Conservation (phyloP, 2,797 vertebrate species). For the Hippocampus kuda region DNA sequence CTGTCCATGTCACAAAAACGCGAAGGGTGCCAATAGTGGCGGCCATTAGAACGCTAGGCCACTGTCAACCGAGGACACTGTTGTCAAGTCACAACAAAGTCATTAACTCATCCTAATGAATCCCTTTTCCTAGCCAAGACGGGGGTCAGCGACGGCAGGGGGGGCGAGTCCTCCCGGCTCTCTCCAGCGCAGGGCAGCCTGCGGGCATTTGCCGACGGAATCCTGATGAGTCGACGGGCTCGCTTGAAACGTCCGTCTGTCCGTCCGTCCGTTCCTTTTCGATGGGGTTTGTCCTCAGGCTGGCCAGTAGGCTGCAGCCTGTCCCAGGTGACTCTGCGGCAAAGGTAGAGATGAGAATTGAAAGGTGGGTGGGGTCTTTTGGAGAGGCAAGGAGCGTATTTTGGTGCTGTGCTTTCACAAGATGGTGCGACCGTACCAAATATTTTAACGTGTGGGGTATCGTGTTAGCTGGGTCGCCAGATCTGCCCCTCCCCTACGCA, state of each 20-base stretch:
- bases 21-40: not conserved
- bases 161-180: conserved; percentile 8
- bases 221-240: not conserved
- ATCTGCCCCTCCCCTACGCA: too few relatives aligned
- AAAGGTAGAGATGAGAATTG: not conserved
- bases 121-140: conserved; percentile 29
- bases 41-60: conserved; percentile 19
- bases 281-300: not conserved
- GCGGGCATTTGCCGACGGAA: not conserved
- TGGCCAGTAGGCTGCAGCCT: not conserved
- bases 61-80: conserved; percentile 30
- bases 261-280: not conserved
- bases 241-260: not conserved
- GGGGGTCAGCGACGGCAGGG: conserved; percentile 26
- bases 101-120: conserved; percentile 47
- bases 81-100: conserved; percentile 38
- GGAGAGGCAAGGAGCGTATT: too few relatives aligned
- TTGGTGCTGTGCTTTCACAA: not conserved
- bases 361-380: not conserved
- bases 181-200: conserved; percentile 12
- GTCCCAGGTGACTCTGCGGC: not conserved
- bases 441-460: too few relatives aligned
- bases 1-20: not conserved
- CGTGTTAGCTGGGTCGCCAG: too few relatives aligned
- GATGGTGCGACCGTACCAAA: too few relatives aligned